Conservation (phyloP, 1,140 invertebrate species). For the Drosophila melanogaster region Release_6_plus_ISO1_MT NT_033777.3:24865001-24865500, state of each 20-base stretch:
- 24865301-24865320: slow-evolving; percentile 4
- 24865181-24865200: slow-evolving; percentile 4
- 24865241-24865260: slow-evolving; percentile 31
- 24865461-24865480: slow-evolving; percentile 48
- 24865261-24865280: slow-evolving; percentile 50
- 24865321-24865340: slow-evolving; percentile 22
- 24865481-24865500: slow-evolving; percentile 65
- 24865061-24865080: neutral
- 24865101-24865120: neutral
- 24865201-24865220: slow-evolving; percentile 11
- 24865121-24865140: too few species aligned
- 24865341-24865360: slow-evolving; percentile 38
- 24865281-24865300: slow-evolving; percentile 3
- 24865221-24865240: slow-evolving; percentile 22
- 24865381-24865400: neutral
- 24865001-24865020: neutral
- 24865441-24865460: slow-evolving; percentile 52
- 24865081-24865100: neutral
- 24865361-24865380: slow-evolving; percentile 39
- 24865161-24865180: neutral
- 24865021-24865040: too few species aligned
- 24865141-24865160: too few species aligned
- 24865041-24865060: neutral
- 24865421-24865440: slow-evolving; percentile 32
- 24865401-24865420: slow-evolving; percentile 29